Conservation (phyloP, 2,888 invertebrate species). For the Poecilus cupreus region DNA sequence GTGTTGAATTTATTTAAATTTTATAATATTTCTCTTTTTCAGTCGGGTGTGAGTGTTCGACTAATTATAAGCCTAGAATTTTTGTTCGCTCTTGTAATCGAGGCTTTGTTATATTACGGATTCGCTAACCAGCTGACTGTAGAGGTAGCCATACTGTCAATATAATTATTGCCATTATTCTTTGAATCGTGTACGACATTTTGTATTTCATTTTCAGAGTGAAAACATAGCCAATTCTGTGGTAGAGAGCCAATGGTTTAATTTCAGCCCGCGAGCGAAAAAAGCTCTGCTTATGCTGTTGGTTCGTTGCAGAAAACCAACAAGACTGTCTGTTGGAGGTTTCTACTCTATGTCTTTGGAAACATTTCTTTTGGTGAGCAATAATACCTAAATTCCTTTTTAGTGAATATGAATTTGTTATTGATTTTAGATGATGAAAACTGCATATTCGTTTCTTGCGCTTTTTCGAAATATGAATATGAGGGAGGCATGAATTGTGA, state of each 20-base stretch:
- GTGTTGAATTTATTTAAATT: too few species aligned
- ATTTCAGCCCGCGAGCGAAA: slow-evolving; percentile 1
- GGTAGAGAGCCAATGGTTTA: slow-evolving; percentile 7
- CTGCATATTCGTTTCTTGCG: too few species aligned
- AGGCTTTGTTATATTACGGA: not conserved
- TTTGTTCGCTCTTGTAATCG: not conserved
- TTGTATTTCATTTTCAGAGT: not conserved
- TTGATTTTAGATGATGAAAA: not conserved
- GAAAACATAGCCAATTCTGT: not conserved
- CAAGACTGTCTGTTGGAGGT: slow-evolving; percentile 41
- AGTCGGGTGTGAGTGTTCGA: not conserved
- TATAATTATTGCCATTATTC: not conserved
- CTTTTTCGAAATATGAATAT: too few species aligned
- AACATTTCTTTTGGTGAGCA: slow-evolving; percentile 51
- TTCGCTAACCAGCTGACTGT: not conserved
- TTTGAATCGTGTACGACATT: not conserved
- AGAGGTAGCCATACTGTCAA: not conserved
- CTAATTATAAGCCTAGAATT: not conserved
- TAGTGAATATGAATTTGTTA: too few species aligned
- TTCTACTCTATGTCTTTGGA: slow-evolving; percentile 44
- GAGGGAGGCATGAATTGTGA: too few species aligned
- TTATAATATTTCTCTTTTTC: not conserved
- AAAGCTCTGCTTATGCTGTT: slow-evolving; percentile 41
- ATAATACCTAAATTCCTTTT: not conserved
- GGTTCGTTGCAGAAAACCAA: slow-evolving; percentile 41